These are phyloP conservation scores for Cheiracanthium punctorium DNA, from an alignment of 2,888 invertebrate species.

Conservation along the genomic window DNA sequence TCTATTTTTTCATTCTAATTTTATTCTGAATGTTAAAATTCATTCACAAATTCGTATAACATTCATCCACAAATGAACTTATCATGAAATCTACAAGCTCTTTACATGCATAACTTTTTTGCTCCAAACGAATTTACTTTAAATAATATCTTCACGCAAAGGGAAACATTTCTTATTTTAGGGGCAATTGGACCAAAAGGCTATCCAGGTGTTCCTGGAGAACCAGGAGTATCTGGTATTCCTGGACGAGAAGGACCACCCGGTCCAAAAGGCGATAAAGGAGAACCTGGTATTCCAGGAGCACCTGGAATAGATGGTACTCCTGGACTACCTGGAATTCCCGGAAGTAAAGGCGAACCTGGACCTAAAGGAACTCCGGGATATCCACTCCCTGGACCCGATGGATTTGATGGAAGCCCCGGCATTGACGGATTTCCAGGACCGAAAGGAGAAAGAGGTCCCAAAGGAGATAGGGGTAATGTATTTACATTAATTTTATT, in stretches of 20 bases:
- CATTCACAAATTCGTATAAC: too few relatives aligned
- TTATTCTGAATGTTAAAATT: too few relatives aligned
- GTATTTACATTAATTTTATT: too few relatives aligned
- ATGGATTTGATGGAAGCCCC: slow-evolving; percentile 66
- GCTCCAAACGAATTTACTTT: too few relatives aligned
- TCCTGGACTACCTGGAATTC: slow-evolving; percentile 77
- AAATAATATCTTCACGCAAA: too few relatives aligned
- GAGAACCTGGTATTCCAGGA: slow-evolving; percentile 80
- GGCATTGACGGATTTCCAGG: slow-evolving; percentile 79
- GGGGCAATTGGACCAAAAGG: slow-evolving; percentile 83
- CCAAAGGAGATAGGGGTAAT: slow-evolving; percentile 69
- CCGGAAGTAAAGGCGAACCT: slow-evolving; percentile 82
- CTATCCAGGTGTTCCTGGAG: slow-evolving; percentile 85
- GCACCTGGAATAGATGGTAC: slow-evolving; percentile 77
- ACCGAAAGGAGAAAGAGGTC: slow-evolving; percentile 74
- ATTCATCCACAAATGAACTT: too few relatives aligned
- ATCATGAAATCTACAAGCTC: too few relatives aligned
- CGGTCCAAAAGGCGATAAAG: slow-evolving; percentile 81
- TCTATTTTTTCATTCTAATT: too few relatives aligned
- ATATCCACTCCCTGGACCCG: slow-evolving; percentile 45
- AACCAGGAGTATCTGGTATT: slow-evolving; percentile 75
- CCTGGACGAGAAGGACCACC: slow-evolving; percentile 80
- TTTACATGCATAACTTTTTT: too few relatives aligned
- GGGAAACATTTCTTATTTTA: neutral
- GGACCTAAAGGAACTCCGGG: slow-evolving; percentile 69